A percentile compares a stretch with the other conserved stretches of the same genome.
These are phyloP conservation scores for Hesperophylax magnus DNA, from an alignment of 1,140 invertebrate species.

Conservation along the genomic window DNA sequence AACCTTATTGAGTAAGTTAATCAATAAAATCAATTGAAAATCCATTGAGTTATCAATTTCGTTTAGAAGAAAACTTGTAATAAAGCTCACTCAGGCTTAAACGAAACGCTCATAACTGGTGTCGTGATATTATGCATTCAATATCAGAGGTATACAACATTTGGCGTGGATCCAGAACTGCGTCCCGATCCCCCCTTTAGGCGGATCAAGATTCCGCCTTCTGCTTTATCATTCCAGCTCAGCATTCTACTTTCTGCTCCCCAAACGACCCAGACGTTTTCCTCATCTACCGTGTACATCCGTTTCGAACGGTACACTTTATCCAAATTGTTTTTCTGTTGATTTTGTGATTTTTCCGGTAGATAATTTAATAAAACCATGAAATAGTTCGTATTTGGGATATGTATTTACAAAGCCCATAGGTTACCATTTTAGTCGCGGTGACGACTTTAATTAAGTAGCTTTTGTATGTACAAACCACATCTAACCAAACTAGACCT, in stretches of 20 bases:
- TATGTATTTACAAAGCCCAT: too few species aligned
- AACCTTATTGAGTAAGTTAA: too few species aligned
- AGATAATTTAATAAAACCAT: neutral
- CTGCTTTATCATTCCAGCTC: neutral
- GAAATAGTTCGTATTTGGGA: too few species aligned
- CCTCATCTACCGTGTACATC: neutral
- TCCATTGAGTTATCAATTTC: too few species aligned
- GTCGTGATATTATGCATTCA: neutral
- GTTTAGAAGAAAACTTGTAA: too few species aligned
- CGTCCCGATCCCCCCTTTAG: conserved; percentile 10
- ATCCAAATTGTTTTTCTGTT: conserved; percentile 7
- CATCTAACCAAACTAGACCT: too few species aligned
- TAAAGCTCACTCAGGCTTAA: too few species aligned
- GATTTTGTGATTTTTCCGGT: conserved; percentile 21
- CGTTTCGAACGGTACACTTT: neutral
- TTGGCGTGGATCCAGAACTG: neutral
- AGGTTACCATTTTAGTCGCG: too few species aligned
- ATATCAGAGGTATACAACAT: neutral
- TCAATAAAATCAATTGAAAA: too few species aligned
- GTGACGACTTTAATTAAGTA: too few species aligned
- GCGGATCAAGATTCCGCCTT: conserved; percentile 8
- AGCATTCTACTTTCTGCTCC: neutral
- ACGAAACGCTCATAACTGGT: too few species aligned
- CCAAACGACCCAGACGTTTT: neutral
- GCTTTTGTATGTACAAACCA: too few species aligned